These are phyloP conservation scores for Fukomys damarensis DNA, from an alignment of 2,113 vertebrate species.

Conservation along the genomic window DNA sequence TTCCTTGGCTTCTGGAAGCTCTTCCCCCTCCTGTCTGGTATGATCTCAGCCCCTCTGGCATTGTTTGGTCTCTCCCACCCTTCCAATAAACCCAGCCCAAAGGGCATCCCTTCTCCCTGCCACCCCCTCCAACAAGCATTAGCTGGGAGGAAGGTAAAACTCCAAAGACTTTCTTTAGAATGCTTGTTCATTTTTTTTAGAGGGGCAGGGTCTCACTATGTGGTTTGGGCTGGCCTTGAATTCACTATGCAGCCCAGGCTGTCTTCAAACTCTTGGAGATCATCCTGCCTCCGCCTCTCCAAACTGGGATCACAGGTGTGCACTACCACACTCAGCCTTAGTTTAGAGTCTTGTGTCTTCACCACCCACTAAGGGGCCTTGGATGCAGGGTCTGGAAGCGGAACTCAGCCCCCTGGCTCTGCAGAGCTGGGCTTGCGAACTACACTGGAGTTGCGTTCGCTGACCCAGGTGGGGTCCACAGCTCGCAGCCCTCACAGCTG, in stretches of 20 bases:
- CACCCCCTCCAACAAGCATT: accelerated
- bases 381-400: background rate
- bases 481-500: constrained; percentile 63
- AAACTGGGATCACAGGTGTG: background rate
- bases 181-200: background rate
- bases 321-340: background rate
- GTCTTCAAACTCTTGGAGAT: background rate
- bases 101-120: background rate
- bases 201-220: background rate
- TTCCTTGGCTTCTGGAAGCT: background rate
- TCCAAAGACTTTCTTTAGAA: background rate
- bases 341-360: background rate
- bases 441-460: constrained; percentile 47
- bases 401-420: background rate
- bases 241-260: background rate
- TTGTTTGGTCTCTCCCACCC: background rate
- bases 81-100: background rate
- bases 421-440: background rate
- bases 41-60: background rate
- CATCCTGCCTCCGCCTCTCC: background rate
- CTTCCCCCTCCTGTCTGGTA: background rate
- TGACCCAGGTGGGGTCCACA: constrained; percentile 61
- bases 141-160: background rate
- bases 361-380: background rate
- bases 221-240: background rate